phyloP scores from a whole-genome alignment of 2,113 vertebrate species.

The Arizona elegans region DNA sequence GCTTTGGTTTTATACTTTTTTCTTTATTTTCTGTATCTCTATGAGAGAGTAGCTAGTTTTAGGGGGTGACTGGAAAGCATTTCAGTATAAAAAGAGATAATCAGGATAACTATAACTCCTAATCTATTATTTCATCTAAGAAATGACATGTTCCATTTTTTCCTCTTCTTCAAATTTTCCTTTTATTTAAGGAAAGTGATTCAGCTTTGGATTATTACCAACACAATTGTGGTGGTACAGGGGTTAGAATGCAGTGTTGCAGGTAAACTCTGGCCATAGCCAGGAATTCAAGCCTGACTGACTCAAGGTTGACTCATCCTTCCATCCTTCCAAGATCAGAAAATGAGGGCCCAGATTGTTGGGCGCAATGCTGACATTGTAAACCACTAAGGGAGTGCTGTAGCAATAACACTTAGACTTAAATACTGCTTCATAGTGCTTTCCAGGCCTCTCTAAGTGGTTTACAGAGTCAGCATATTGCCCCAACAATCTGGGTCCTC shows the following conservation, averaged over 20 bases:
- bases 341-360: neutral
- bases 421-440: too few species aligned
- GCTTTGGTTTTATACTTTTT: neutral
- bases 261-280: too few species aligned
- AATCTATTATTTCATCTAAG: neutral
- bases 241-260: too few species aligned
- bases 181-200: neutral
- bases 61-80: neutral
- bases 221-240: neutral
- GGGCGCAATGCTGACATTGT: neutral
- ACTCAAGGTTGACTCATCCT: neutral
- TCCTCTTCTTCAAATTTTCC: neutral
- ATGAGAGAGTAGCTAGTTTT: neutral
- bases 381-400: neutral
- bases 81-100: neutral
- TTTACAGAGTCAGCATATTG: too few species aligned
- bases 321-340: neutral
- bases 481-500: too few species aligned
- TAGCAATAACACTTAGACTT: neutral
- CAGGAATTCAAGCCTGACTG: too few species aligned
- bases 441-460: too few species aligned
- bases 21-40: neutral
- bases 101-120: neutral
- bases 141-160: neutral
- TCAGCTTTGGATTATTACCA: neutral